Evolutionary conservation across 2,113 vertebrate genomes (phyloP).

Genomic region (Cynopterus brachyotis): DNA sequence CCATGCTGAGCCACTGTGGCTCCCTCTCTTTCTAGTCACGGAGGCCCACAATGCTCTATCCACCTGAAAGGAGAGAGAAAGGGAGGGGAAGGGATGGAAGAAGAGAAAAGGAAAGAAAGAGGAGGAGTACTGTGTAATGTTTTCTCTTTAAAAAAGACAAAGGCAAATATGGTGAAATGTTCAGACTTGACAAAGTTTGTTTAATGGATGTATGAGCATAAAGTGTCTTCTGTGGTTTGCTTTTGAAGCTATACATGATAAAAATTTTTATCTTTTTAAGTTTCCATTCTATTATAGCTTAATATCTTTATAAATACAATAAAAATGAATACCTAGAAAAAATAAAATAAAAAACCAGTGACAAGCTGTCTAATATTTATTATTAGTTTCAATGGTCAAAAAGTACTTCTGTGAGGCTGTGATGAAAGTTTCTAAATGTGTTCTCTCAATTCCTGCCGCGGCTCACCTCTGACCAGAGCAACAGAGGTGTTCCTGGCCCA

Average conservation of each 20-base stretch:
- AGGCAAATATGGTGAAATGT: background rate
- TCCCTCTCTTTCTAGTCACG: background rate
- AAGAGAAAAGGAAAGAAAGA: background rate
- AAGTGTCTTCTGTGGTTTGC: background rate
- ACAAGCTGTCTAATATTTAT: background rate
- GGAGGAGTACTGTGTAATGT: background rate
- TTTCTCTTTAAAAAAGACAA: background rate
- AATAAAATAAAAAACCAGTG: background rate
- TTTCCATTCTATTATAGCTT: background rate
- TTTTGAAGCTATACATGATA: background rate
- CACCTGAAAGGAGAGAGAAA: background rate
- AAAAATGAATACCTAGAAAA: background rate
- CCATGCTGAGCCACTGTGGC: background rate
- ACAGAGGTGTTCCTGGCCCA: accelerated
- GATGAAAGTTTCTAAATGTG: background rate
- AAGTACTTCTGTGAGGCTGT: background rate
- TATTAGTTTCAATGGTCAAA: background rate
- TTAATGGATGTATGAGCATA: background rate
- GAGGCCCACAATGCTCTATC: background rate
- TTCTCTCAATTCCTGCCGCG: background rate
- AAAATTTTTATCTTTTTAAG: background rate
- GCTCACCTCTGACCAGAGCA: background rate
- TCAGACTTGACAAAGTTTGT: background rate
- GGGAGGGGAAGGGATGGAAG: too few relatives aligned
- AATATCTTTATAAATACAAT: background rate